Conservation (phyloP, 2,888 invertebrate genomes). For the Fragum whitleyi region DNA sequence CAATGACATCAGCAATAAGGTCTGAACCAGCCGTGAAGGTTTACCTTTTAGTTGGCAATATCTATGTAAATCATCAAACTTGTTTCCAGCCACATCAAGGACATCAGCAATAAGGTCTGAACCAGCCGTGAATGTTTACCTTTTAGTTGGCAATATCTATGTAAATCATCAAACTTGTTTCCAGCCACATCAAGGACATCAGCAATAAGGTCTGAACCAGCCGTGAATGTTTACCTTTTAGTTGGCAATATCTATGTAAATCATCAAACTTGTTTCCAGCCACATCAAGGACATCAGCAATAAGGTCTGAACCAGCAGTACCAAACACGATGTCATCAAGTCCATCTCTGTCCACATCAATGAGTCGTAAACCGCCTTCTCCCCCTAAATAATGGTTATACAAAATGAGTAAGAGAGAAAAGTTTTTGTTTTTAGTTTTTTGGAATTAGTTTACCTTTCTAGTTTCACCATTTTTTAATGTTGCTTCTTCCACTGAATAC, state of each 20-base stretch:
- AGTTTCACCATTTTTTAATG: no score
- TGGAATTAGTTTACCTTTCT: no score
- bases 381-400: conserved; percentile 11
- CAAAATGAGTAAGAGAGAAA: neutral
- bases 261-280: conserved; percentile 17
- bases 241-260: conserved; percentile 39
- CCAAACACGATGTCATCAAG: conserved; percentile 80
- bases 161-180: conserved; percentile 25
- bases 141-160: conserved; percentile 39
- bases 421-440: neutral
- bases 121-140: no score
- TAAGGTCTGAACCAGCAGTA: conserved; percentile 33
- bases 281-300: neutral
- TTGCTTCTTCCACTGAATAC: no score
- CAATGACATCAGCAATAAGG: neutral
- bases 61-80: conserved; percentile 29
- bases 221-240: no score
- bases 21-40: conserved; percentile 41
- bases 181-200: conserved; percentile 1
- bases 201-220: neutral
- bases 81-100: conserved; percentile 2
- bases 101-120: neutral
- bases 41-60: conserved; percentile 45
- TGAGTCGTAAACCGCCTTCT: conserved; percentile 66
- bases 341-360: conserved; percentile 83